Evolutionary conservation across 2,888 invertebrate genomes (phyloP).

Genomic region (Mellilla xanthometata): DNA sequence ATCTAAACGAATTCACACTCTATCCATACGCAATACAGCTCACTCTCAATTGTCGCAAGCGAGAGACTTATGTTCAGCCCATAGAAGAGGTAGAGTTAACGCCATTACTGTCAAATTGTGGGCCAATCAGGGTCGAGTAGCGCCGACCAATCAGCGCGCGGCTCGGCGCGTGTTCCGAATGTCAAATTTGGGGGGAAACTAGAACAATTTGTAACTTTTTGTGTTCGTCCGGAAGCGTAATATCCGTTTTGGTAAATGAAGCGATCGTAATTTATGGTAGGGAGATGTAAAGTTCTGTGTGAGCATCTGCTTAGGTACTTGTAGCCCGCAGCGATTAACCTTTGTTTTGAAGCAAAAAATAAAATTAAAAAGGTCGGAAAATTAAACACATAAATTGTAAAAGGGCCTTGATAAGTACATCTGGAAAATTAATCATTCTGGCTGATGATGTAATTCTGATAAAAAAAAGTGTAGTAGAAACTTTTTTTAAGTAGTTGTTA

Average conservation of each 20-base stretch:
- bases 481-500: too few species aligned
- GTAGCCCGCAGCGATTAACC: constrained; percentile 2
- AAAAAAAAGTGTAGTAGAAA: too few species aligned
- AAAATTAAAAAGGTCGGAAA: too few species aligned
- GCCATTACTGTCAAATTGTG: constrained; percentile 80
- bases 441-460: too few species aligned
- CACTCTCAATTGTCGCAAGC: constrained; percentile 27
- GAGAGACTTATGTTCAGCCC: constrained; percentile 27
- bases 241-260: constrained; percentile 46
- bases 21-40: rapidly evolving
- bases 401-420: too few species aligned
- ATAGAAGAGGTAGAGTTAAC: constrained; percentile 57
- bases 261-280: constrained; percentile 26
- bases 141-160: constrained; percentile 63
- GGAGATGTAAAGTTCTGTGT: constrained; percentile 19
- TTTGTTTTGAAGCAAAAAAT: too few species aligned
- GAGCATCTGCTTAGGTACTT: constrained; percentile 17
- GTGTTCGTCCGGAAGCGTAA: constrained; percentile 48
- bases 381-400: too few species aligned
- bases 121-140: constrained; percentile 68
- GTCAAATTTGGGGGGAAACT: constrained; percentile 73
- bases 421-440: too few species aligned
- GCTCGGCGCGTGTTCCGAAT: constrained; percentile 68
- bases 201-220: constrained; percentile 71
- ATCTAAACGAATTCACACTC: constrained; percentile 17